Evolutionary conservation across 2,113 vertebrate genomes (phyloP).

Genomic region (Oryzias celebensis): DNA sequence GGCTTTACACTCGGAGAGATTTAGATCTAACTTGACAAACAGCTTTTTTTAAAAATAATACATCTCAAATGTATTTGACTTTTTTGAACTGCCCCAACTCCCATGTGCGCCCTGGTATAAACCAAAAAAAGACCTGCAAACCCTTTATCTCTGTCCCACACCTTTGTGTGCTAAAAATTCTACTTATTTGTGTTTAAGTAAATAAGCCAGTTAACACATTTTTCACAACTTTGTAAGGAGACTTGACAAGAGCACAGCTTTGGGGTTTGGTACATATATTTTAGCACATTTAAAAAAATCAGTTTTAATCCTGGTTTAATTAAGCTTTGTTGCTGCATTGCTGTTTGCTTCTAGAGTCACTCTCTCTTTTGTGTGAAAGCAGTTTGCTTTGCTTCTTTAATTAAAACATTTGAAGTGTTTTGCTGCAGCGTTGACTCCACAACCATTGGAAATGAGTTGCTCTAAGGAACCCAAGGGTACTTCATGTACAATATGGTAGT

Average conservation of each 20-base stretch:
- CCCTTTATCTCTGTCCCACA: too few relatives aligned
- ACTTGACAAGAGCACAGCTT: background rate
- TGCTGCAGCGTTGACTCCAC: constrained; percentile 1
- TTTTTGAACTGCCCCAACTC: too few relatives aligned
- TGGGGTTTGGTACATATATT: background rate
- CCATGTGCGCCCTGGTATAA: too few relatives aligned
- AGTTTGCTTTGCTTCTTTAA: background rate
- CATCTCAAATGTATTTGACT: background rate
- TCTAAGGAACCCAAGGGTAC: constrained; percentile 9
- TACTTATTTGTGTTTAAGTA: too few relatives aligned
- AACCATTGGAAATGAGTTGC: constrained; percentile 26
- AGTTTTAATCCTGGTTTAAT: background rate
- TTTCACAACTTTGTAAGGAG: background rate
- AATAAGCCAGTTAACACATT: too few relatives aligned
- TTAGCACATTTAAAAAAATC: too few relatives aligned
- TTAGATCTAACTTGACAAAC: constrained; percentile 20
- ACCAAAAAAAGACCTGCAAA: too few relatives aligned
- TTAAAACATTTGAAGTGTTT: constrained; percentile 2
- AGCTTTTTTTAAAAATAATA: constrained; percentile 16
- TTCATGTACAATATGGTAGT: background rate
- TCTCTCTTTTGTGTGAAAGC: background rate
- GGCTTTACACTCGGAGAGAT: constrained; percentile 30
- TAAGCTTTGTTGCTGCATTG: background rate
- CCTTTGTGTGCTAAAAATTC: too few relatives aligned
- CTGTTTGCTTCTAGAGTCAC: background rate